Evolutionary conservation across 35 echinoderm and acorn worm genomes (phyloP).

Genomic region (Patiria miniata): DNA sequence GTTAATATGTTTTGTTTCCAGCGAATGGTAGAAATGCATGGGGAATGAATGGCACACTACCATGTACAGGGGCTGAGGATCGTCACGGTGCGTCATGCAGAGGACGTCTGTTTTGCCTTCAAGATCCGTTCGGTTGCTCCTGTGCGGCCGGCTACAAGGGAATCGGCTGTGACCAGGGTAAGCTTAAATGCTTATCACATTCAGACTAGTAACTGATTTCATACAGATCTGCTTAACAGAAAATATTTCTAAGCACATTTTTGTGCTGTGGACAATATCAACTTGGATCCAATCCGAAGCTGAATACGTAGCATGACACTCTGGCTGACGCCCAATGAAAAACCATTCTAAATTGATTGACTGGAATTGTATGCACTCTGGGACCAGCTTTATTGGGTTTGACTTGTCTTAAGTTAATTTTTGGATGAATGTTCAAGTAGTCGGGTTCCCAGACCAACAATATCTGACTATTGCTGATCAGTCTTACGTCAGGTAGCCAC

Average conservation of each 20-base stretch:
- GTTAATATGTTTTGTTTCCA: not conserved
- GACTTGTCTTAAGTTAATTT: too few relatives aligned
- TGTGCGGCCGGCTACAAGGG: constrained; percentile 64
- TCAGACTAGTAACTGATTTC: not conserved
- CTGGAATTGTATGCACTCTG: too few relatives aligned
- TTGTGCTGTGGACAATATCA: not conserved
- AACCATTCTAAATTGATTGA: too few relatives aligned
- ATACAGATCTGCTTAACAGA: not conserved
- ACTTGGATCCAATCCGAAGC: not conserved
- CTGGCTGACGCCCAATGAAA: too few relatives aligned
- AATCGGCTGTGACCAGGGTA: constrained; percentile 58
- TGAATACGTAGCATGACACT: too few relatives aligned
- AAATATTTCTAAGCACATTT: not conserved
- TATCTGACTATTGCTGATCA: too few relatives aligned
- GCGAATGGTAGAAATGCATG: constrained; percentile 43
- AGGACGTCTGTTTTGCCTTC: constrained; percentile 63
- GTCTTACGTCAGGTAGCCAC: too few relatives aligned
- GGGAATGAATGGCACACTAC: constrained; percentile 35
- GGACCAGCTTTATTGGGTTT: too few relatives aligned
- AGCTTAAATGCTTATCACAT: not conserved
- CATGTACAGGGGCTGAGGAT: not conserved
- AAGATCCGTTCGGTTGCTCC: constrained; percentile 74
- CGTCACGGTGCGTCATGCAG: constrained; percentile 41
- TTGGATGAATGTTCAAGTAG: too few relatives aligned
- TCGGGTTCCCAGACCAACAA: too few relatives aligned